Base-by-base conservation (phyloP, 2,797 vertebrate species). In the Danio aesculapii region DNA sequence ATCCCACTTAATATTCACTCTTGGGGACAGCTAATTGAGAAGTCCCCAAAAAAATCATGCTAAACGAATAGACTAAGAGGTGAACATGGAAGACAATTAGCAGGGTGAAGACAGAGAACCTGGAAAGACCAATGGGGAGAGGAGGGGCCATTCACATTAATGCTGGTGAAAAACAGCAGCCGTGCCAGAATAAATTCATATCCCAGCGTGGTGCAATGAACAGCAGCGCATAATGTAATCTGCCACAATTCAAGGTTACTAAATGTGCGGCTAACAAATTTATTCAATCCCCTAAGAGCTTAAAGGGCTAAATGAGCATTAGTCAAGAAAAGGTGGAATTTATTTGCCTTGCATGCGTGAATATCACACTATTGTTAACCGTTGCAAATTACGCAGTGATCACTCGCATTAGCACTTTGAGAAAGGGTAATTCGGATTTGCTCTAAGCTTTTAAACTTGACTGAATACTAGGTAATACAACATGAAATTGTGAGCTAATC, bases 241-340 rank as follows among this genome's bases (percentile, higher is more conserved):
- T 76, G 78, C 64, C 78, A 86, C 70, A 72, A 83, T 77, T 84
- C 83, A 83, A 81, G 75, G 85, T 81, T 81, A 73, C 67, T 83
- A 81, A 87, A 81, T 73, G 62, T 76, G 83, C 17, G 62, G 71
- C 81, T 84, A 84, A 86, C 71, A 76, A 83, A 81, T 79, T 52
- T 75, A 85, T 80, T 82, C 59, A 75, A 74, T 53, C 30, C 74
- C 68, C 75, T 58, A 62, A 83, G 79, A 83, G 64, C 70, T 82
- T 78, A 86, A 72, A 78, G 63, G 72, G 77, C 74, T 81, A 83
- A 72, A 82, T 72, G 52, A 83, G 53, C 70, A 77, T 81, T 84
- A 79, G 58, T 55, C 79, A 66, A 59, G 68, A 12, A 77, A 77
- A 57, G 84, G 59, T 77, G 67, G 83, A 75, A 82, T 84, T 78